Evolutionary conservation across 1,140 invertebrate species (phyloP), one percentile per base, ranked within the genome.

Genomic region (Heliconius congener): DNA sequence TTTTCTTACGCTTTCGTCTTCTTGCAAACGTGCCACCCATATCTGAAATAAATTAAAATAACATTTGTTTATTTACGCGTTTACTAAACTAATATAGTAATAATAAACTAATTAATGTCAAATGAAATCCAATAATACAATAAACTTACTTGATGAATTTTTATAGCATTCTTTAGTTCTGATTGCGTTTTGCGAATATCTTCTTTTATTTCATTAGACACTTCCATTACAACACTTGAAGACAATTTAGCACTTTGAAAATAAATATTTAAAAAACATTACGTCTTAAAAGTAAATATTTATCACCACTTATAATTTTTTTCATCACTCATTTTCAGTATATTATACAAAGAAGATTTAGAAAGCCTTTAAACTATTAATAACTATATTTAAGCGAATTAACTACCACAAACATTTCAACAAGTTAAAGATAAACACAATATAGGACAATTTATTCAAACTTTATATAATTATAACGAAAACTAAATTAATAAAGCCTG

Each of bases 101-200:
- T 13, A 66, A 13, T 2, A 13, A 23, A 27, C 3, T 66, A 13
- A 16, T 30, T 9, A 30, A 66, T 66, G 27, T 66, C 27, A 16
- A 30, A 11, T 23, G 9, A 23, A 66, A 66, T 11, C 23, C n/a
- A 30, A 27, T 30, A 66, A 66, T 23, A 30, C 13, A 66, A 66
- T 66, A 66, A 66, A 66, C 60, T 66, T 66, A 96, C 96, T 96
- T 96, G 96, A 95, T 96, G 96, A 93, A 96, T 93, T 86, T 95
- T 92, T 88, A 97, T 96, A 81, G 96, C 96, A 90, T 95, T 95
- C 95, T 96, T 96, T 89, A 97, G 93, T 84, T 96, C 95, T 81
- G 93, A 95, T 92, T 97, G 96, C 85, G 96, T 95, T 84, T 93
- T 92, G 71, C 95, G 90, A 88, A 97, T 96, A 86, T 96, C 95